These are phyloP conservation scores for Drosophila sp. DNA, from an alignment of 1,140 invertebrate genomes.

Conservation along the genomic window DNA sequence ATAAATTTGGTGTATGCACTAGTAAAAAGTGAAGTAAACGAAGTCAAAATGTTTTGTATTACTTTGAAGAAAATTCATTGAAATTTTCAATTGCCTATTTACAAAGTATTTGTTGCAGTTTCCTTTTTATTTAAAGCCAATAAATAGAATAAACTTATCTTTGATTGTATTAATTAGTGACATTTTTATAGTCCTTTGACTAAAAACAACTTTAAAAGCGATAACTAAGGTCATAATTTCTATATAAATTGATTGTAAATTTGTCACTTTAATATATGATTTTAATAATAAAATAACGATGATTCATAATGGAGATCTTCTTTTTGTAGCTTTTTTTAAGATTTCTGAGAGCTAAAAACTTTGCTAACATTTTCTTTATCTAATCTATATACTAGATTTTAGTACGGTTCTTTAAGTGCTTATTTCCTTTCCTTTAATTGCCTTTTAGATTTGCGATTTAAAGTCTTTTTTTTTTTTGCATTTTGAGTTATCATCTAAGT, in stretches of 20 bases:
- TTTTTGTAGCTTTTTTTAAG: background rate
- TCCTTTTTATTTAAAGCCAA: background rate
- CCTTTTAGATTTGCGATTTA: background rate
- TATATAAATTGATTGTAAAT: background rate
- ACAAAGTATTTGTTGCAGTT: background rate
- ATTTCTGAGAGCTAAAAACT: background rate
- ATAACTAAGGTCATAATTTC: background rate
- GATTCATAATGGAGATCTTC: background rate
- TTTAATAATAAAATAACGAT: background rate
- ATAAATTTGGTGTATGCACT: too few species aligned
- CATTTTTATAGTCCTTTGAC: background rate
- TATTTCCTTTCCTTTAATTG: background rate
- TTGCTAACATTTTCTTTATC: too few species aligned
- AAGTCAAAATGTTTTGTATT: background rate
- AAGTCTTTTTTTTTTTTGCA: background rate
- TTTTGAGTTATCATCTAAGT: constrained; percentile 1
- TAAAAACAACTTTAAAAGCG: background rate
- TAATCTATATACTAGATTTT: too few species aligned
- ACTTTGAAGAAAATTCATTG: background rate
- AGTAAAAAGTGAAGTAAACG: too few species aligned
- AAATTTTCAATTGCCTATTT: background rate
- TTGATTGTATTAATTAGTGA: too few species aligned
- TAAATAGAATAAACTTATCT: background rate
- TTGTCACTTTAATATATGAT: background rate
- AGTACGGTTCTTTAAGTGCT: background rate